Conservation (phyloP, 2,113 vertebrate species). For the Melanerpes aurifrons region DNA sequence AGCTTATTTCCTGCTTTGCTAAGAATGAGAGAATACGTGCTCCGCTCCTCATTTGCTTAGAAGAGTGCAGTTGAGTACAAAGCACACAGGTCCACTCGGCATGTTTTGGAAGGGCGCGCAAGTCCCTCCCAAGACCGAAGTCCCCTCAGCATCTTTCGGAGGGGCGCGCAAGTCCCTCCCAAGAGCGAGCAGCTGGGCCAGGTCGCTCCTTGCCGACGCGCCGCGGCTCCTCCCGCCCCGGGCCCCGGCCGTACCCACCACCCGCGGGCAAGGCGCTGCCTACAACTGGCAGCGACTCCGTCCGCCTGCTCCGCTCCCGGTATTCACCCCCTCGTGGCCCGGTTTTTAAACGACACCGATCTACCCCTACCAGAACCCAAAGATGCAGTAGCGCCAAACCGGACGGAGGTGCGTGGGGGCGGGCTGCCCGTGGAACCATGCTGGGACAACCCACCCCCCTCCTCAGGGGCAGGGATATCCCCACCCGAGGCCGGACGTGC, state of each 20-base stretch:
- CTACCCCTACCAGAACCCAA: not conserved
- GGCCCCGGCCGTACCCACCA: not conserved
- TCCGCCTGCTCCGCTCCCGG: not conserved
- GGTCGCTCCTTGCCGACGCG: not conserved
- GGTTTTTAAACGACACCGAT: not conserved
- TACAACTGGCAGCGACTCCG: not conserved
- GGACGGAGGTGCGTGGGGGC: not conserved
- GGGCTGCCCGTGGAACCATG: not conserved
- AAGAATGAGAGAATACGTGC: constrained; percentile 25
- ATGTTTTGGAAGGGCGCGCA: not conserved
- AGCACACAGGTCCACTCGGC: not conserved
- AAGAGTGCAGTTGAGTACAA: accelerated
- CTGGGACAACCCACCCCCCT: not conserved
- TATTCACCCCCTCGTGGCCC: not conserved
- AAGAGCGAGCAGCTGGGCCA: not conserved
- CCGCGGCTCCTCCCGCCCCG: not conserved
- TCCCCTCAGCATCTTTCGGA: not conserved
- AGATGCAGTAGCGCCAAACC: not conserved
- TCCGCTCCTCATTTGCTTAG: not conserved
- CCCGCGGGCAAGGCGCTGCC: not conserved
- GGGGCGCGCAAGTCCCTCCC: not conserved
- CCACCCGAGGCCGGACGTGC: not conserved
- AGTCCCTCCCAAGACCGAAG: not conserved
- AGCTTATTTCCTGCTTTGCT: constrained; percentile 50
- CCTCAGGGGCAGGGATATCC: no score